Evolutionary conservation across 2,797 vertebrate species (phyloP), one percentile per base, ranked within the genome.

Genomic region (Pseudomugil gertrudae): DNA sequence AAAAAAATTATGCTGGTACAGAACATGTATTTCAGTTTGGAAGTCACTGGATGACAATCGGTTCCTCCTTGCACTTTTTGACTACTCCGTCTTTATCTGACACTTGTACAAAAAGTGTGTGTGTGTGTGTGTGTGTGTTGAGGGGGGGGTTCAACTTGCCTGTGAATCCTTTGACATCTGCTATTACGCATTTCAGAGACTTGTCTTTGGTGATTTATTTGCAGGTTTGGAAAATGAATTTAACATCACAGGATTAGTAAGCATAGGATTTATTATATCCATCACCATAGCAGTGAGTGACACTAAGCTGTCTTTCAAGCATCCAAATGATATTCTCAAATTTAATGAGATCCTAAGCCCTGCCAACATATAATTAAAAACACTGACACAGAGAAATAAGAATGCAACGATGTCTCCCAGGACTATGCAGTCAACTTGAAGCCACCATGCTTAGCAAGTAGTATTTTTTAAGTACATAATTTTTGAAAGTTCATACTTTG

Each of bases 311-410:
- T 93, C 92, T 92, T 90, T 94, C 93, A 92, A 93, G 88, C 87
- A 84, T 90, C 87, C 91, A 92, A 91, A 92, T 91, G 83, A 92
- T 93, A 91, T 83, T 83, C 84, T 86, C 87, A 87, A 86, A 88
- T 93, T 93, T 94, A 93, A 94, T 94, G 91, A 92, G 88, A 91
- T 92, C 90, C 88, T 94, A 93, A 94, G 92, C 92, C 84, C 83
- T 92, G 89, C 89, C 90, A 92, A 93, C 92, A 90, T 92, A 93
- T 93, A 93, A 94, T 94, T 93, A 94, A 93, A 93, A 93, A 91
- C 73, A 59, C 80, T 92, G 92, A 92, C 90, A 87, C 64, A 55
- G 81, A 77, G 86, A 76, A 83, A 90, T 84, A 92, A 90, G 87
- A 92, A 91, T 89, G 89, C 81, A 81, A 81, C 85, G 83, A 76